Conservation (phyloP, 1,140 invertebrate species). For the Diorhabda carinulata region DNA sequence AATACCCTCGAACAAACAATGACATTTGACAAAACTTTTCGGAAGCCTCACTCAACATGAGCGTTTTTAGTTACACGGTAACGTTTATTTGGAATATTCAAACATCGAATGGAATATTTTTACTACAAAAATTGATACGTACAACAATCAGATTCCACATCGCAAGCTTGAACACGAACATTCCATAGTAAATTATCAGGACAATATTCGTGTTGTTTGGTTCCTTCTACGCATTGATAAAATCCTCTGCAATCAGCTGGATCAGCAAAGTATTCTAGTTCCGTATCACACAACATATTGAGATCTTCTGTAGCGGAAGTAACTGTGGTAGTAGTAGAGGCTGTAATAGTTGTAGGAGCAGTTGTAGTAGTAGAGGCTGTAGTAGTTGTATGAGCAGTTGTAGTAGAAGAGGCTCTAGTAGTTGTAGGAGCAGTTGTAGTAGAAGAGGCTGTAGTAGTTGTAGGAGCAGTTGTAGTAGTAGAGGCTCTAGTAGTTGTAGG, state of each 20-base stretch:
- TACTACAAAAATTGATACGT: background rate
- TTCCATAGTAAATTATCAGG: background rate
- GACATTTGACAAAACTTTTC: no score
- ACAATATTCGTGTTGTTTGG: background rate
- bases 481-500: no score
- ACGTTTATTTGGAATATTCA: no score
- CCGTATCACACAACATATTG: background rate
- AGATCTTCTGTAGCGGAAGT: background rate
- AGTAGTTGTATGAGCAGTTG: background rate
- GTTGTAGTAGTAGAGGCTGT: background rate
- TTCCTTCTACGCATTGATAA: background rate
- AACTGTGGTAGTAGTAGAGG: background rate
- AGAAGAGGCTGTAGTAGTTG: background rate
- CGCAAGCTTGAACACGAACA: background rate
- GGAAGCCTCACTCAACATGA: no score
- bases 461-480: no score
- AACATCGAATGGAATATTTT: background rate
- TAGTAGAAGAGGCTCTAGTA: background rate
- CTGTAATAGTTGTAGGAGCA: background rate
- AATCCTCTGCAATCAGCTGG: background rate
- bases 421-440: constrained; percentile 1
- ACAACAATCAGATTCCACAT: background rate
- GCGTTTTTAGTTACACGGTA: no score
- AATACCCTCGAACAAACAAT: no score
- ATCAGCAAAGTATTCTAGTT: background rate